Conservation (phyloP, 1,140 invertebrate genomes). For the Drosophila parvula region DNA sequence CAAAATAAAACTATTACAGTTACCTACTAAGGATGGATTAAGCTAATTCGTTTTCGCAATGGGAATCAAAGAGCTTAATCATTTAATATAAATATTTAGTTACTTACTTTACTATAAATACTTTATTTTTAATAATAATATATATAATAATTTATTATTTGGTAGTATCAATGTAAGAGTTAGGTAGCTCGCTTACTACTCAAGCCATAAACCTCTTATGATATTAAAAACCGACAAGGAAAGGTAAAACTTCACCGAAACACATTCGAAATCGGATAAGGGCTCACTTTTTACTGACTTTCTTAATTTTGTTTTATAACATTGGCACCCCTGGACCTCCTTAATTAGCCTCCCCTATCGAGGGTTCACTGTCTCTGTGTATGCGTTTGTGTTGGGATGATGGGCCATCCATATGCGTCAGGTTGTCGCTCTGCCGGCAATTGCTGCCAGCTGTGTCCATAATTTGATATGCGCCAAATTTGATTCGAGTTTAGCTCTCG, state of each 20-base stretch:
- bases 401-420: constrained; percentile 65
- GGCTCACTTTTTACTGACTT: background rate
- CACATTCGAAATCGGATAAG: background rate
- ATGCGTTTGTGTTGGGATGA: constrained; percentile 25
- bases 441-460: constrained; percentile 80
- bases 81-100: too few relatives aligned
- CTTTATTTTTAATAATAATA: too few relatives aligned
- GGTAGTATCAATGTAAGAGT: too few relatives aligned
- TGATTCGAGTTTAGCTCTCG: constrained; percentile 71
- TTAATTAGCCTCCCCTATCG: constrained; percentile 2
- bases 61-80: too few relatives aligned
- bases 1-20: too few relatives aligned
- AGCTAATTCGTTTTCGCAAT: too few relatives aligned
- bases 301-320: constrained; percentile 6
- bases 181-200: background rate
- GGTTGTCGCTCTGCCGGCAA: constrained; percentile 57
- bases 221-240: background rate
- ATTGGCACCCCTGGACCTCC: background rate
- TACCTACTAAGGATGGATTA: too few relatives aligned
- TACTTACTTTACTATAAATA: too few relatives aligned
- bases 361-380: constrained; percentile 6
- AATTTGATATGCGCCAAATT: constrained; percentile 79
- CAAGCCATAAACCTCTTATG: background rate
- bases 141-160: too few relatives aligned
- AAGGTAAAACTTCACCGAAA: background rate